A percentile compares a stretch with the other conserved stretches of the same genome.
These are phyloP conservation scores for Caenorhabditis brenneri DNA, from an alignment of 1,140 invertebrate species.

Conservation along the genomic window DNA sequence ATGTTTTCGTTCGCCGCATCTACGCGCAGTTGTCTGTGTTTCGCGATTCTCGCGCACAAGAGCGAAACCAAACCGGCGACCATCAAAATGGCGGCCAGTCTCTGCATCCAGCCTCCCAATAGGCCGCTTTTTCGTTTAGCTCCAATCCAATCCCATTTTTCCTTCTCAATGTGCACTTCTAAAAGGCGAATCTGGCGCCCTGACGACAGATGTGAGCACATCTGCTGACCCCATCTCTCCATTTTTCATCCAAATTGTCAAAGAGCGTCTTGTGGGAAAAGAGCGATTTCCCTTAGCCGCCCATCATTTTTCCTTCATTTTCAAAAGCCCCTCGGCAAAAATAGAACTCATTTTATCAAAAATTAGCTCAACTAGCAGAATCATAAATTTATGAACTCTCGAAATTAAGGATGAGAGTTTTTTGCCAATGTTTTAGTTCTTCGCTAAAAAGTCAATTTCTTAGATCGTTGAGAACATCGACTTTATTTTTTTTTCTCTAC, in stretches of 20 bases:
- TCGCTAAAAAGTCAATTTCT: no score
- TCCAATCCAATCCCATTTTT: neutral
- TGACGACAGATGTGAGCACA: slow-evolving; percentile 16
- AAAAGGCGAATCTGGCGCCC: slow-evolving; percentile 10
- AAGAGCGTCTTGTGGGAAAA: neutral
- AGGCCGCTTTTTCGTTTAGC: slow-evolving; percentile 13
- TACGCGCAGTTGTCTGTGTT: slow-evolving; percentile 23
- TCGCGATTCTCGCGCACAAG: slow-evolving; percentile 23
- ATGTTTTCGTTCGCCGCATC: neutral
- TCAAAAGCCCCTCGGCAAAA: no score
- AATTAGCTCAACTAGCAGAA: no score
- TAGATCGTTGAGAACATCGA: no score
- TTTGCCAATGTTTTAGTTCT: no score
- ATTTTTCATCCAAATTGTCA: slow-evolving; percentile 24
- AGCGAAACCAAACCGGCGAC: slow-evolving; percentile 39
- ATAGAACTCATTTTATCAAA: no score
- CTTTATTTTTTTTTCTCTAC: no score
- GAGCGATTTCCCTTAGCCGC: neutral
- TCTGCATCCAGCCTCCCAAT: slow-evolving; percentile 7
- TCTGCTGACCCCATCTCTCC: neutral
- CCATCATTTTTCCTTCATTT: neutral
- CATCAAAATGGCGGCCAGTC: slow-evolving; percentile 38
- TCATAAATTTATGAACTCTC: no score
- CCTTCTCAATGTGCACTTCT: neutral
- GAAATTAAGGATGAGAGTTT: no score